Evolutionary conservation across 2,113 vertebrate genomes (phyloP), one percentile per base, ranked within the genome.

Genomic region (Scophthalmus maximus): DNA sequence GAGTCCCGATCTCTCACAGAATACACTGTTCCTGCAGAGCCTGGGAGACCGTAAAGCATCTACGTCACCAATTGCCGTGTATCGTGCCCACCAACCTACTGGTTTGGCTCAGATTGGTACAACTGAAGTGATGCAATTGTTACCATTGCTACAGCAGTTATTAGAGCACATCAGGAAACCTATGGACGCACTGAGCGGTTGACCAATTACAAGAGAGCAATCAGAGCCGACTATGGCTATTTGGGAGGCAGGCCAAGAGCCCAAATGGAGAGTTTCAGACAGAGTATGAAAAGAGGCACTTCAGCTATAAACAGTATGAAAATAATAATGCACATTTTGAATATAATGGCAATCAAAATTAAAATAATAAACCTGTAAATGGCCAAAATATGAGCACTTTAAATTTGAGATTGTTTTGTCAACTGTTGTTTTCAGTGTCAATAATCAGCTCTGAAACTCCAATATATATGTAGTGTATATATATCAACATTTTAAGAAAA

Each of bases 401-500:
- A 50, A 49, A 36, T 36, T 14, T n/a, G n/a, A n/a, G 46, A 52
- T 60, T 38, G 50, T 36, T 82, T 61, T 68, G 25, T 69, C 23
- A 1, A 20, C n/a, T 46, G 15, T n/a, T n/a, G n/a, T n/a, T n/a
- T n/a, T n/a, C n/a, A n/a, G n/a, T n/a, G n/a, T 61, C 30, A 65
- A 5, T 5, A 27, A 52, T 38, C 1, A 36, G 30, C 22, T 17
- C n/a, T 51, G 10, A 29, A 68, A 68, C 18, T 63, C 36, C 70
- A 59, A 17, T 40, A 5, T 40, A n/a, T 46, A 46, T 46, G 42
- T 46, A 46, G n/a, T 46, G n/a, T n/a, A n/a, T 46, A 46, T n/a
- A 46, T 46, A 20, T 46, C 42, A 25, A 82, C 75, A 78, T 78
- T 40, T 63, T 44, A 83, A 80, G 9, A 84, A 87, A 86, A 84